These are phyloP conservation scores for Cetoscarus ocellatus DNA, from an alignment of 2,797 vertebrate species.

Conservation along the genomic window DNA sequence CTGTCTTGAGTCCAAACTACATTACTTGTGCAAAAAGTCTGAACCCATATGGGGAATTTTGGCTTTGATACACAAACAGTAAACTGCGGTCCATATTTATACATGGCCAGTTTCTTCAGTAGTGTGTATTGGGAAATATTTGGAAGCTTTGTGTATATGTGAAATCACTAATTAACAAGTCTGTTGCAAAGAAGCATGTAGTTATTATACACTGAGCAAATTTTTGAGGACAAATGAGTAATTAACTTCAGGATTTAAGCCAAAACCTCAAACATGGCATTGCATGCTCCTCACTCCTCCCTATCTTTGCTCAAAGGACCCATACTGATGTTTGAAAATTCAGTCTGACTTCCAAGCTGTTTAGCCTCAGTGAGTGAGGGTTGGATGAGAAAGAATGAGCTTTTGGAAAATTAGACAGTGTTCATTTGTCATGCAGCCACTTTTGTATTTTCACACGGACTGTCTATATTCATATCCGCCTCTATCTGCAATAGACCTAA, in stretches of 20 bases:
- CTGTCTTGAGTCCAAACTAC: too few relatives aligned
- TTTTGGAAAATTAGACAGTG: slow-evolving; percentile 46
- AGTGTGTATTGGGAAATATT: too few relatives aligned
- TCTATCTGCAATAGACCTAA: slow-evolving; percentile 60
- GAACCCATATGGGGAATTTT: too few relatives aligned
- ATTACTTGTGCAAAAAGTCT: too few relatives aligned
- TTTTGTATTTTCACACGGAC: slow-evolving; percentile 53
- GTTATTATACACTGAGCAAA: too few relatives aligned
- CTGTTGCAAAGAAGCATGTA: too few relatives aligned
- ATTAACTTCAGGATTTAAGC: slow-evolving; percentile 35
- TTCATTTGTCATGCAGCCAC: slow-evolving; percentile 61
- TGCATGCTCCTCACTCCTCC: slow-evolving; percentile 43
- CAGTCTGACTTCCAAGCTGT: slow-evolving; percentile 29
- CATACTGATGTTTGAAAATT: slow-evolving; percentile 45
- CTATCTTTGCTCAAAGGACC: slow-evolving; percentile 31
- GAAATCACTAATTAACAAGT: too few relatives aligned
- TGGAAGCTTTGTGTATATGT: too few relatives aligned
- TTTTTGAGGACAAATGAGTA: slow-evolving; percentile 14
- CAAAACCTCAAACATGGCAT: slow-evolving; percentile 33
- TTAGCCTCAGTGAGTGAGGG: slow-evolving; percentile 36
- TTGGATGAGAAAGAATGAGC: slow-evolving; percentile 39
- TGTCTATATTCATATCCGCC: slow-evolving; percentile 65
- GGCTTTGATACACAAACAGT: too few relatives aligned
- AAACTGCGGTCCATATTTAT: too few relatives aligned
- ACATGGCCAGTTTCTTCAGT: too few relatives aligned